These are phyloP conservation scores for Oxystoma pomonae DNA, from an alignment of 2,888 invertebrate genomes.

Conservation along the genomic window DNA sequence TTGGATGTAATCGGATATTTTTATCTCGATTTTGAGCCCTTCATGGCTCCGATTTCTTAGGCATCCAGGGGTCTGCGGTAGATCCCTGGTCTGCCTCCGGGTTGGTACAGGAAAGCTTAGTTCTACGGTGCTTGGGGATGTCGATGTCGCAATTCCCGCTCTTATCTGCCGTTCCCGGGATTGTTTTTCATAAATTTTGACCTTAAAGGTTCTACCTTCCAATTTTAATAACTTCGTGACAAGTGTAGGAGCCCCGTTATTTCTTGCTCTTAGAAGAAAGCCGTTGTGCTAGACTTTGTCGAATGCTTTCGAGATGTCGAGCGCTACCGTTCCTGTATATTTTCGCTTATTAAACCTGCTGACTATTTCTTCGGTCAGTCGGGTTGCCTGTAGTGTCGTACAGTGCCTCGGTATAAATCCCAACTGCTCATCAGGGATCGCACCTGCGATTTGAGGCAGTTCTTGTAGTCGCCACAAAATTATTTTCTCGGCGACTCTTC, in stretches of 20 bases:
- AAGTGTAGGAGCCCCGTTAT: background rate
- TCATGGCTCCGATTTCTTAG: too few relatives aligned
- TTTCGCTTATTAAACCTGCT: background rate
- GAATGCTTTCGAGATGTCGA: background rate
- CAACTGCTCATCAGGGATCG: constrained; percentile 7
- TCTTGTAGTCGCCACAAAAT: background rate
- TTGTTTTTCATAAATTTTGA: background rate
- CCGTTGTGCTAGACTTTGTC: background rate
- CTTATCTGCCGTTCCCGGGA: background rate
- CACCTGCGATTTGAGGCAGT: background rate
- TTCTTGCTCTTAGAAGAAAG: background rate
- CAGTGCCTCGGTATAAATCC: background rate
- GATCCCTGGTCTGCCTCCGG: too few relatives aligned
- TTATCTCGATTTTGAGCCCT: too few relatives aligned
- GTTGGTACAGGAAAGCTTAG: too few relatives aligned
- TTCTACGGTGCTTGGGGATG: background rate
- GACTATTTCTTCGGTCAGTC: background rate
- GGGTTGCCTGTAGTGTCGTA: constrained; percentile 1
- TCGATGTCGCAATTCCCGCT: background rate
- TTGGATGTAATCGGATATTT: too few relatives aligned
- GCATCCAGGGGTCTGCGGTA: too few relatives aligned
- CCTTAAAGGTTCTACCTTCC: background rate
- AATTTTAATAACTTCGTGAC: background rate
- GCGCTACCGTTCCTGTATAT: background rate
- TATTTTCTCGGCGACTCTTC: constrained; percentile 6